phyloP scores from a whole-genome alignment of 2,888 invertebrate genomes.

The Eledone cirrhosa region DNA sequence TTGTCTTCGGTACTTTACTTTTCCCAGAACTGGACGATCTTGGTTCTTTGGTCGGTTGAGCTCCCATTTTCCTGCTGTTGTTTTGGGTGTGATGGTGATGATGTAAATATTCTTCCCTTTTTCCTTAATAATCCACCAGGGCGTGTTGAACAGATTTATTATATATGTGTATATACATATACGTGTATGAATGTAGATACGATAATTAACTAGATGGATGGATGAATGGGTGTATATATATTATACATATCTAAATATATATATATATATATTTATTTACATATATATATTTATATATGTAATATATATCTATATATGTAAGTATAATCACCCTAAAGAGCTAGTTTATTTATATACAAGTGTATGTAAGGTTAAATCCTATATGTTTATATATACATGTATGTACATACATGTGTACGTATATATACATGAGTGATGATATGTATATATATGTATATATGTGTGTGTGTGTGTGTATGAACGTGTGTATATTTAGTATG shows the following conservation, averaged over 20 bases:
- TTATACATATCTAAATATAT: not conserved
- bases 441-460: too few relatives aligned
- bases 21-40: conserved; percentile 39
- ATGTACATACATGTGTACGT: too few relatives aligned
- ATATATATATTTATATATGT: conserved; percentile 19
- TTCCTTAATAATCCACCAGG: conserved; percentile 7
- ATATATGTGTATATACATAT: conserved; percentile 1
- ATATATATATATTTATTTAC: not conserved
- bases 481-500: too few relatives aligned
- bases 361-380: too few relatives aligned
- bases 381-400: too few relatives aligned
- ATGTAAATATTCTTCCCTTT: too few relatives aligned
- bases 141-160: conserved; percentile 14
- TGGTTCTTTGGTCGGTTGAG: conserved; percentile 42
- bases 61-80: conserved; percentile 36
- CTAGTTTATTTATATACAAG: too few relatives aligned
- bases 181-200: not conserved
- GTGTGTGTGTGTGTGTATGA: too few relatives aligned
- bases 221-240: not conserved
- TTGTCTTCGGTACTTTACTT: conserved; percentile 39
- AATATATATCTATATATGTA: not conserved
- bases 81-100: too few relatives aligned
- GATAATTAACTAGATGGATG: not conserved
- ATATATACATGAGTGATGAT: too few relatives aligned
- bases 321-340: not conserved